These are phyloP conservation scores for Ochropleura plecta DNA, from an alignment of 2,888 invertebrate genomes.

Conservation along the genomic window DNA sequence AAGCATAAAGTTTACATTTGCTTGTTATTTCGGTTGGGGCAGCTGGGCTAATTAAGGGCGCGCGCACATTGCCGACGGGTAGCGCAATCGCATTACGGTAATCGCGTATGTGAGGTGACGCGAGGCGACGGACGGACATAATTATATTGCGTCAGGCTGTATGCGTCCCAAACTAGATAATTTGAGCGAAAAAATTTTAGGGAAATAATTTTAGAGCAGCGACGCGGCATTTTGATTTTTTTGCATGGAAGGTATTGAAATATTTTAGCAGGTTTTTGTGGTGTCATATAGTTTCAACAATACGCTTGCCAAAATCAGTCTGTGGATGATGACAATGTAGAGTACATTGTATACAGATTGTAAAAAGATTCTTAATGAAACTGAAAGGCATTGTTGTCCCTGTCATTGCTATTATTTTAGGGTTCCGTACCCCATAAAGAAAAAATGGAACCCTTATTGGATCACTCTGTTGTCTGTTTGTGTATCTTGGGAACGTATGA, in stretches of 20 bases:
- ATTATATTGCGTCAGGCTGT: conserved; percentile 46
- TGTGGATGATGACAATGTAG: background rate
- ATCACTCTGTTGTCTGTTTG: too few relatives aligned
- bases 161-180: conserved; percentile 31
- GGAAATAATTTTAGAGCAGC: background rate
- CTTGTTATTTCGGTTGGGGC: conserved; percentile 8
- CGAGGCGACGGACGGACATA: conserved; percentile 59
- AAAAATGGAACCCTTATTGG: too few relatives aligned
- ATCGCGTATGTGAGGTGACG: conserved; percentile 80
- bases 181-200: conserved; percentile 29
- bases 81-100: conserved; percentile 75
- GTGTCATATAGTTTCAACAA: background rate
- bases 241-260: background rate
- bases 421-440: too few relatives aligned
- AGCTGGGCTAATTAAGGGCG: conserved; percentile 71
- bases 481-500: too few relatives aligned
- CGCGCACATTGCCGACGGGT: conserved; percentile 70
- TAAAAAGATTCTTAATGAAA: too few relatives aligned
- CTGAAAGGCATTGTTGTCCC: too few relatives aligned
- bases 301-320: background rate
- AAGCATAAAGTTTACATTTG: conserved; percentile 24
- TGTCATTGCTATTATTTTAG: too few relatives aligned
- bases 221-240: background rate
- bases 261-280: background rate
- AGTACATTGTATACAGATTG: too few relatives aligned